Conservation (phyloP, 1,140 invertebrate genomes). For the Monochamus saltuarius region DNA sequence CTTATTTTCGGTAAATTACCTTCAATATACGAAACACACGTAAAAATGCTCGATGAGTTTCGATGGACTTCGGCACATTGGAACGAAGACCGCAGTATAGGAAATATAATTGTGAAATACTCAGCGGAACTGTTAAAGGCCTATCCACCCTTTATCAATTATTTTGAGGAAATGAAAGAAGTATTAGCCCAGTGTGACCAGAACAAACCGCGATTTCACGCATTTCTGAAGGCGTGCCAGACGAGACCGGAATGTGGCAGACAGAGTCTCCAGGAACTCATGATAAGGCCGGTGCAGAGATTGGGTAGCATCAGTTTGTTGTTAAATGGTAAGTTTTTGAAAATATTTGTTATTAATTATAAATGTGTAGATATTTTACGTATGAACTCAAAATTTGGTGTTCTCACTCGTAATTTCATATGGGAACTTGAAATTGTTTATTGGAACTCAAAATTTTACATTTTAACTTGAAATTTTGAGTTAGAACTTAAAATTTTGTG, state of each 20-base stretch:
- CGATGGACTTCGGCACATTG: conserved; percentile 67
- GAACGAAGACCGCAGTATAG: conserved; percentile 75
- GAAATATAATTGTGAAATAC: conserved; percentile 84
- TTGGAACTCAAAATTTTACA: too few species aligned
- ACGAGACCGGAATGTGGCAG: conserved; percentile 91
- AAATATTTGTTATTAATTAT: neutral
- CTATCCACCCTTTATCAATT: conserved; percentile 97
- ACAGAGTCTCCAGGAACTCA: conserved; percentile 89
- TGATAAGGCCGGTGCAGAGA: conserved; percentile 95
- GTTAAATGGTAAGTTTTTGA: conserved; percentile 73
- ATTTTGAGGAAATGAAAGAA: conserved; percentile 95
- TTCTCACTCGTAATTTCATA: too few species aligned
- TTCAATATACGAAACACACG: conserved; percentile 90
- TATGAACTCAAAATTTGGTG: conserved; percentile 6
- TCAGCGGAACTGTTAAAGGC: conserved; percentile 81
- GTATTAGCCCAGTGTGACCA: conserved; percentile 87
- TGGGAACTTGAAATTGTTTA: too few species aligned
- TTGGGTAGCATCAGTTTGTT: conserved; percentile 93
- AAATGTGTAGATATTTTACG: neutral
- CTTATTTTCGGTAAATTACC: conserved; percentile 96
- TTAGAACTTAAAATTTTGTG: too few species aligned
- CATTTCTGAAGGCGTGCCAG: conserved; percentile 95
- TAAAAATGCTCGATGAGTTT: conserved; percentile 78
- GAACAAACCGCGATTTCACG: conserved; percentile 93
- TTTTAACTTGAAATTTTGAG: too few species aligned